Evolutionary conservation across 2,888 invertebrate species (phyloP), one percentile per base, ranked within the genome.

Genomic region (Agapostemon virescens): DNA sequence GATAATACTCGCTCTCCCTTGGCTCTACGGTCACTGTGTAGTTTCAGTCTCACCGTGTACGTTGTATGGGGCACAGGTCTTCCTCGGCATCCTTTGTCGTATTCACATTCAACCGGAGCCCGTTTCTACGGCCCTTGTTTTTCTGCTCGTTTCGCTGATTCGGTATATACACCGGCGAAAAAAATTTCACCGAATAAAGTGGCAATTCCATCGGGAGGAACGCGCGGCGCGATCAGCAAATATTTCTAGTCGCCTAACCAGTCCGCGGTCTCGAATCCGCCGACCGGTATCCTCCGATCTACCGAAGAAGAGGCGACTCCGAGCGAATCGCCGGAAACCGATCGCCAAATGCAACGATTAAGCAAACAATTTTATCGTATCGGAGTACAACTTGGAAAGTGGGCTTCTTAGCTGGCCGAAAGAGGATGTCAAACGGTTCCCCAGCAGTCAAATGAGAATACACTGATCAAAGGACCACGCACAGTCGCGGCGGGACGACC

Each of bases 41-140:
- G 87, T 84, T 88, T 88, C 89, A 89, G 89, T 89, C 88, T 88
- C 83, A 86, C 84, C 86, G 88, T 84, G 88, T 85, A 84, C 89
- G 88, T 87, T 88, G 88, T 77, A 76, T 83, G 77, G 81, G 81
- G 81, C 75, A 72, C 82, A 84, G 79, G 80, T 86, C 77, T 78
- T 82, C 74, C 61, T 69, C 76, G 83, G 83, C 76, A 82, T 74
- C 75, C 82, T 85, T 85, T 85, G 82, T 78, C 78, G 80, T 64
- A 75, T 79, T 82, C 81, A 74, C 82, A 71, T 74, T 75, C 69
- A 72, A 64, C 64, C 81, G 77, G 11, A 63, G 68, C 74, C 74
- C 74, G 81, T 77, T 69, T 68, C 74, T 74, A 55, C 82, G 64
- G 81, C 66, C 82, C 52, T 73, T 73, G 80, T 80, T 82, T 82